Evolutionary conservation across 2,797 vertebrate genomes (phyloP).

Genomic region (Xiphorhynchus erythropygius): DNA sequence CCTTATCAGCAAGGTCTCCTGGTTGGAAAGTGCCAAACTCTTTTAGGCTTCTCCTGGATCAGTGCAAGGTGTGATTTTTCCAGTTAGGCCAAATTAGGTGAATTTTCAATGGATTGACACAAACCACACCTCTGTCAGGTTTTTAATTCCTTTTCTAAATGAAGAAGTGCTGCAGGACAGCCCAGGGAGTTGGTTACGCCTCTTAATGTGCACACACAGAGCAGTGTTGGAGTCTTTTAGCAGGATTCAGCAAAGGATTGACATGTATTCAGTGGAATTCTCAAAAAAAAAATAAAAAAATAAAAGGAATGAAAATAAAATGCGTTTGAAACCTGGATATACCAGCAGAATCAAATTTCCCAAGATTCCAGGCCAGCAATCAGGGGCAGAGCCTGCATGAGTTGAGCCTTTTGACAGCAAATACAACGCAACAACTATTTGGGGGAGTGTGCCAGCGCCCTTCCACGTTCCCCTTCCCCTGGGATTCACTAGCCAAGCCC

Average conservation of each 20-base stretch:
- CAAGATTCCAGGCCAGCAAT: neutral
- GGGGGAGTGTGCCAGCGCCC: neutral
- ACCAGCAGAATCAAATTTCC: neutral
- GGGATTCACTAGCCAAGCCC: conserved; percentile 17
- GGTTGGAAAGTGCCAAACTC: neutral
- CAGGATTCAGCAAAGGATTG: neutral
- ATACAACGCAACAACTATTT: conserved; percentile 1
- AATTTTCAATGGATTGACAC: neutral
- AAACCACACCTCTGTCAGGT: neutral
- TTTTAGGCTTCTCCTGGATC: neutral
- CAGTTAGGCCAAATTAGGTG: neutral
- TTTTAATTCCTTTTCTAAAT: neutral
- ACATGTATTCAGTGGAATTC: neutral
- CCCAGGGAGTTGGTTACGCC: neutral
- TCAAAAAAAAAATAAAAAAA: neutral
- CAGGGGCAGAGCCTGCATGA: neutral
- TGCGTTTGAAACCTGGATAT: neutral
- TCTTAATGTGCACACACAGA: neutral
- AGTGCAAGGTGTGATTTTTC: neutral
- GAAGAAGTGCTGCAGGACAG: neutral
- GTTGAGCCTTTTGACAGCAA: neutral
- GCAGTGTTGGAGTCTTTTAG: neutral
- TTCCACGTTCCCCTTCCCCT: conserved; percentile 8
- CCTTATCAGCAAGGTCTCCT: neutral
- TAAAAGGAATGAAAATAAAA: neutral